Percentiles rank a stretch among this genome's conserved stretches.
Conservation (phyloP, 2,888 invertebrate species). For the Ochropleura leucogaster region DNA sequence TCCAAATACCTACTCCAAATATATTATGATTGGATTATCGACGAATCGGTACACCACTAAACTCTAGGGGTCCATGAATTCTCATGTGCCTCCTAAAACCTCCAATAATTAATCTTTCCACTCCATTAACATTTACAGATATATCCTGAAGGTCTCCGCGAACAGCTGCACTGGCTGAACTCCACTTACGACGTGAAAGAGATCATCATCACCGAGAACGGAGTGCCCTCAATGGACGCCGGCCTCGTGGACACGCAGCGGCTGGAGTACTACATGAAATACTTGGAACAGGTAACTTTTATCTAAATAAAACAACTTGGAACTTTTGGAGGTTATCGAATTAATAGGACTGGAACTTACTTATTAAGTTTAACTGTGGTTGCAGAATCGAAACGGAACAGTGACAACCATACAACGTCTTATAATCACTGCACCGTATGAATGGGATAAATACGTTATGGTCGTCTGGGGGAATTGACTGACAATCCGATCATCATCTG, state of each 20-base stretch:
- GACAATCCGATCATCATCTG: neutral
- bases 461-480: neutral
- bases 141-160: conserved; percentile 83
- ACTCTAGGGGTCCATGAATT: neutral
- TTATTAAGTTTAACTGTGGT: neutral
- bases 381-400: neutral
- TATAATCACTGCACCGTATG: neutral
- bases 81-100: neutral
- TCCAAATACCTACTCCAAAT: too few species aligned
- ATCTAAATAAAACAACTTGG: neutral
- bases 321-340: neutral
- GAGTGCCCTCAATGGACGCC: conserved; percentile 69
- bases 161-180: conserved; percentile 80
- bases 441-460: neutral
- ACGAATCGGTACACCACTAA: too few species aligned
- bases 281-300: conserved; percentile 72
- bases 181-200: conserved; percentile 79
- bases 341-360: neutral
- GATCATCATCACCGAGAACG: conserved; percentile 86
- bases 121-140: conserved; percentile 22
- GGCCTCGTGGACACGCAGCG: conserved; percentile 74
- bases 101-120: neutral
- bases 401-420: neutral
- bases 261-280: conserved; percentile 63
- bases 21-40: too few species aligned